Conservation (phyloP, 2,797 vertebrate genomes). For the Xiphorhynchus erythropygius region DNA sequence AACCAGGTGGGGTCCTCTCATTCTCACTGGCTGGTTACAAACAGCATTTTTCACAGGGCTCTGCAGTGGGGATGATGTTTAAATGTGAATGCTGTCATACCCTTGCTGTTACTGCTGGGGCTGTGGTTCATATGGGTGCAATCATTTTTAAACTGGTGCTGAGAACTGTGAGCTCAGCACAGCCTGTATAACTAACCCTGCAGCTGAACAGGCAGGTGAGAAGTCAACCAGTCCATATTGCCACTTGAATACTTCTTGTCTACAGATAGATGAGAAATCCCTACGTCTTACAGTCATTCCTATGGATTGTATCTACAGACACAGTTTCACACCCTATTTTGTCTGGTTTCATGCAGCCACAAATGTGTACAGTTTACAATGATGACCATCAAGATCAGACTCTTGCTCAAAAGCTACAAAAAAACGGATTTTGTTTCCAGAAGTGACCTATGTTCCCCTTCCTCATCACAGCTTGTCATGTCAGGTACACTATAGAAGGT, state of each 20-base stretch:
- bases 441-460: neutral
- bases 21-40: neutral
- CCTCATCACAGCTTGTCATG: neutral
- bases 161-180: neutral
- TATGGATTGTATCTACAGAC: neutral
- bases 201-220: neutral
- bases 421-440: neutral
- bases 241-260: neutral
- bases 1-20: neutral
- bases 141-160: neutral
- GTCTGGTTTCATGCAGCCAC: neutral
- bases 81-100: neutral
- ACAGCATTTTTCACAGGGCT: neutral
- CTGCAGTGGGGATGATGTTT: neutral
- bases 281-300: neutral
- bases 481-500: neutral
- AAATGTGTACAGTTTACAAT: neutral
- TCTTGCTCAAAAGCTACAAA: neutral
- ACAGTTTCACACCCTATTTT: neutral
- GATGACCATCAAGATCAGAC: neutral
- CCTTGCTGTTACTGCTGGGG: neutral
- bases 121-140: neutral
- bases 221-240: neutral
- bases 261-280: neutral
- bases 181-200: neutral